A percentile compares a stretch with the other conserved stretches of the same genome.
Evolutionary conservation across 2,888 invertebrate species (phyloP).

Genomic region (Drosophila quinaria): DNA sequence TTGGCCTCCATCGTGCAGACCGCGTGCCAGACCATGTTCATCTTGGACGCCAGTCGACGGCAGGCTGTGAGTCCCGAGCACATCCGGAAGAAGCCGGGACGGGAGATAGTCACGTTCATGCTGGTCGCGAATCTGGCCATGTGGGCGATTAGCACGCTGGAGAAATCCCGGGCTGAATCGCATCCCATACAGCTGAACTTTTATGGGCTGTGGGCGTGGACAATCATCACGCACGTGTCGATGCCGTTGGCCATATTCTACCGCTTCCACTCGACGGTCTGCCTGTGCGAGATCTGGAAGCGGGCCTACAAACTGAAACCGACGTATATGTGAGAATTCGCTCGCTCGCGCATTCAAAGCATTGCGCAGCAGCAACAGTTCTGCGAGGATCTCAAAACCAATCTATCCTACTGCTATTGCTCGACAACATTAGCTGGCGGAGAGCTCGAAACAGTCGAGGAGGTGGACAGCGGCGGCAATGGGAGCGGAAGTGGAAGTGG

Average conservation of each 20-base stretch:
- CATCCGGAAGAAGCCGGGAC: conserved; percentile 94
- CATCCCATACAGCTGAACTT: conserved; percentile 96
- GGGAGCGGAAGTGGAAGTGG: conserved; percentile 38
- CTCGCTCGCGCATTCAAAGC: conserved; percentile 85
- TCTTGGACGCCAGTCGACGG: conserved; percentile 95
- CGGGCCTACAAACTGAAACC: conserved; percentile 96
- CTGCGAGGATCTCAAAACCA: conserved; percentile 84
- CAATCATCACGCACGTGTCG: conserved; percentile 96
- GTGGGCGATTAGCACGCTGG: conserved; percentile 97
- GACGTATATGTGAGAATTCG: conserved; percentile 90
- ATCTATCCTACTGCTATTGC: conserved; percentile 83
- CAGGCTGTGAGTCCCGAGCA: conserved; percentile 93
- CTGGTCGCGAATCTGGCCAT: conserved; percentile 95
- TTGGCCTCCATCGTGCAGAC: conserved; percentile 95
- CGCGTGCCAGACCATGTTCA: conserved; percentile 95
- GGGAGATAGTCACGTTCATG: conserved; percentile 97
- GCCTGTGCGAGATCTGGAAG: conserved; percentile 98
- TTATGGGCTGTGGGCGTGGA: conserved; percentile 98
- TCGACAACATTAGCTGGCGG: conserved; percentile 83
- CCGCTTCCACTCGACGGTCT: conserved; percentile 97
- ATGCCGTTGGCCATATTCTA: conserved; percentile 97
- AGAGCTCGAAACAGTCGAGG: conserved; percentile 82
- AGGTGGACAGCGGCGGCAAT: conserved; percentile 74
- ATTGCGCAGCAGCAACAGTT: conserved; percentile 85
- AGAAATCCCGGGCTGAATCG: conserved; percentile 95